phyloP scores from a whole-genome alignment of 2,888 invertebrate species.

The Osmoderma eremita region DNA sequence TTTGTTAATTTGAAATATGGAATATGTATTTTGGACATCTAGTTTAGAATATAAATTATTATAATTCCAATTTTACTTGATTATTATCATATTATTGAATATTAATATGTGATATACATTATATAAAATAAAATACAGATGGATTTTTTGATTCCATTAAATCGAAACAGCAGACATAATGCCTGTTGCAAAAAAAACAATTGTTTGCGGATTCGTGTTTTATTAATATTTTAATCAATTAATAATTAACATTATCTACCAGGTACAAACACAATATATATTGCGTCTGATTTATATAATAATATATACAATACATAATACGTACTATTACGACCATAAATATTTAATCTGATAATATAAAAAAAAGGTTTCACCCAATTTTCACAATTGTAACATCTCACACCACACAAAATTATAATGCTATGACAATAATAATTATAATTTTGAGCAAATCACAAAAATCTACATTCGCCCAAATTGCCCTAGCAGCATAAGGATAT shows the following conservation, averaged over 20 bases:
- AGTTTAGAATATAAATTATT: too few relatives aligned
- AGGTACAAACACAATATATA: slow-evolving; percentile 42
- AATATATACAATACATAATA: slow-evolving; percentile 5
- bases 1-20: too few relatives aligned
- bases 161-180: not conserved
- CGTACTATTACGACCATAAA: not conserved
- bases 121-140: not conserved
- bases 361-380: not conserved
- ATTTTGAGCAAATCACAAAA: too few relatives aligned
- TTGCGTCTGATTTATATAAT: slow-evolving; percentile 20
- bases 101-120: too few relatives aligned
- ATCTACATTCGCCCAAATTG: too few relatives aligned
- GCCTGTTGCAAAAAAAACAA: slow-evolving; percentile 12
- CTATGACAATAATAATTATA: too few relatives aligned
- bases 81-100: too few relatives aligned
- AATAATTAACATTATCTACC: slow-evolving; percentile 38
- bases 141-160: not conserved
- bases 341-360: not conserved
- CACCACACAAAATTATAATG: too few relatives aligned
- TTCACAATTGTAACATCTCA: too few relatives aligned
- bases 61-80: too few relatives aligned
- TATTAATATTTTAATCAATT: slow-evolving; percentile 23
- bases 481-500: too few relatives aligned
- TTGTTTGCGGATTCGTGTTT: slow-evolving; percentile 11
- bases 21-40: too few relatives aligned